Evolutionary conservation across 2,888 invertebrate genomes (phyloP).

Genomic region (Metallyticus violacea): DNA sequence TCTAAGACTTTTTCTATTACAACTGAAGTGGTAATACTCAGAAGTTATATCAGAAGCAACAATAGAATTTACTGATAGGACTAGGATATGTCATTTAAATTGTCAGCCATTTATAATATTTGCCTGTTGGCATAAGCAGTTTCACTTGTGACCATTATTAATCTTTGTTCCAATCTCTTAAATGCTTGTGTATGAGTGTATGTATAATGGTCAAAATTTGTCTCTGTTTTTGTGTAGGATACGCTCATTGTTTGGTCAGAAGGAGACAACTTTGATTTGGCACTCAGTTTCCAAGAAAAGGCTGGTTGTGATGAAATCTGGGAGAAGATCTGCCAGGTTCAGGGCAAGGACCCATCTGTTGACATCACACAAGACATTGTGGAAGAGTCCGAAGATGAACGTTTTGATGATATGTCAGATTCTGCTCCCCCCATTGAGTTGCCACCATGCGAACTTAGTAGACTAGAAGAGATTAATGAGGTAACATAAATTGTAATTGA

Average conservation of each 20-base stretch:
- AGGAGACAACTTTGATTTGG: conserved; percentile 98
- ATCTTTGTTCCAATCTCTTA: too few relatives aligned
- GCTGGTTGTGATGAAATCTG: conserved; percentile 99
- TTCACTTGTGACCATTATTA: too few relatives aligned
- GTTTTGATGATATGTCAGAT: conserved; percentile 95
- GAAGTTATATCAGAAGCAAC: too few relatives aligned
- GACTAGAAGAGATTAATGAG: conserved; percentile 93
- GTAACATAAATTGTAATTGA: too few relatives aligned
- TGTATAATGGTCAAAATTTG: too few relatives aligned
- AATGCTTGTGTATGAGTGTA: too few relatives aligned
- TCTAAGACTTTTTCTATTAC: too few relatives aligned
- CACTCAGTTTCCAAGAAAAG: conserved; percentile 99
- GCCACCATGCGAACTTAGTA: conserved; percentile 90
- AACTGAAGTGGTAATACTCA: too few relatives aligned
- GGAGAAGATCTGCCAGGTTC: conserved; percentile 99
- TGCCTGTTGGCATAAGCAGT: too few relatives aligned
- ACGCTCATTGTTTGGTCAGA: conserved; percentile 99
- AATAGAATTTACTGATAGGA: too few relatives aligned
- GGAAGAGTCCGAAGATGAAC: conserved; percentile 94
- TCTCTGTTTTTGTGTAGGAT: conserved; percentile 62
- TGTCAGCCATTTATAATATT: too few relatives aligned
- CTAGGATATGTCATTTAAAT: too few relatives aligned
- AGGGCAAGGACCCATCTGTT: conserved; percentile 98
- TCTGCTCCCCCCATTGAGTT: conserved; percentile 91
- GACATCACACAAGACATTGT: conserved; percentile 97